Evolutionary conservation across 2,888 invertebrate genomes (phyloP), one percentile per base, ranked within the genome.

Genomic region (Cactoblastis cactorum): DNA sequence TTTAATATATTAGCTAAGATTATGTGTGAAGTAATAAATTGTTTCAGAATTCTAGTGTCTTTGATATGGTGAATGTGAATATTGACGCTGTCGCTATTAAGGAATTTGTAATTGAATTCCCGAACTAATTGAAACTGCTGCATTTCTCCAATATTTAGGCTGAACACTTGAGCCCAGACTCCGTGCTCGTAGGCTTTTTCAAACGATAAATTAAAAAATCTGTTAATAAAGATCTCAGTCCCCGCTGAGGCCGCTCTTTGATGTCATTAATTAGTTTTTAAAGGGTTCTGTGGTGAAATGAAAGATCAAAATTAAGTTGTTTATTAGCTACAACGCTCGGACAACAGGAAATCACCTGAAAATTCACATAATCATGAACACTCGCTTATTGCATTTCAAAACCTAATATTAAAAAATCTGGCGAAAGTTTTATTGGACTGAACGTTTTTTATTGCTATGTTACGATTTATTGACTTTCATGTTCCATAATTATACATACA

Each of bases 211-310:
- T 70, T 69, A 68, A 70, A 74, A 28, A 66, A 56, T 59, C 56
- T 61, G 51, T 57, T 63, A 60, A 73, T 74, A 72, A 72, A 71
- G 63, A 70, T 59, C 65, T 71, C 77, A 71, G 79, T 80, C 76
- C 65, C 62, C 62, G 51, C 52, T 58, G 63, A 65, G 67, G 60
- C 60, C 58, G 69, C 62, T 69, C 77, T 81, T 83, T 82, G 78
- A 80, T 59, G 57, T 58, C 71, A 71, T 77, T 82, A 82, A 83
- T 83, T 81, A 76, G 71, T 67, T 77, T 80, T 77, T 74, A 49
- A 38, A 49, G 32, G 49, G 24, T 49, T 32, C 39, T 19, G 49
- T n/a, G 32, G 9, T 33, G 11, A 49, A 49, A 41, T 49, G 33
- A 19, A 32, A 39, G 9, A 39, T 18, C 48, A 32, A 28, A 11